Conservation (phyloP, 2,888 invertebrate species). For the Antitype chi region DNA sequence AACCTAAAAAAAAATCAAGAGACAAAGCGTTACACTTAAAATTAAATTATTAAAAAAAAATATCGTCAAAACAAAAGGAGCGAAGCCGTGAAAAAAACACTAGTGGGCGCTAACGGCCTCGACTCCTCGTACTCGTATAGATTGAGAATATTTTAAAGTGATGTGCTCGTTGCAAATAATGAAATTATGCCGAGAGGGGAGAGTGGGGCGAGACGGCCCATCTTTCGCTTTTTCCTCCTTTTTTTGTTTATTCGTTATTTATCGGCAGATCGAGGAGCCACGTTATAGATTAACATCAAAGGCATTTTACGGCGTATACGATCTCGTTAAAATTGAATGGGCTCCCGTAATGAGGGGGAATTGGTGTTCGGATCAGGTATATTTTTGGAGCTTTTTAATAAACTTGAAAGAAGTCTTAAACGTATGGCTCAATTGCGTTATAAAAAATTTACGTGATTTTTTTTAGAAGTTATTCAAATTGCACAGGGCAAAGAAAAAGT, state of each 20-base stretch:
- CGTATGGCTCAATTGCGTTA: slow-evolving; percentile 46
- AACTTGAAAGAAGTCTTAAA: slow-evolving; percentile 54
- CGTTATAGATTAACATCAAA: slow-evolving; percentile 87
- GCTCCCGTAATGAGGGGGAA: slow-evolving; percentile 73
- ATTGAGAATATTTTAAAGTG: slow-evolving; percentile 79
- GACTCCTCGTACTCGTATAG: slow-evolving; percentile 68
- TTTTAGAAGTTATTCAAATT: slow-evolving; percentile 17
- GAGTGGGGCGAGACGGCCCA: slow-evolving; percentile 63
- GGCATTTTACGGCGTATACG: slow-evolving; percentile 75
- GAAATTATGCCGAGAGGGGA: slow-evolving; percentile 78
- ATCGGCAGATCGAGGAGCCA: slow-evolving; percentile 83
- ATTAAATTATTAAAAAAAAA: slow-evolving; percentile 25
- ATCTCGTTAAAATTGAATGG: slow-evolving; percentile 83
- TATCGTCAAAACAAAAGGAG: slow-evolving; percentile 38
- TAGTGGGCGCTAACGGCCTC: slow-evolving; percentile 63
- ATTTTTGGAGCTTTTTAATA: slow-evolving; percentile 58
- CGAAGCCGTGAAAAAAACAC: slow-evolving; percentile 52
- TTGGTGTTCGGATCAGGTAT: slow-evolving; percentile 68
- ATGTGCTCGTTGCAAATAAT: slow-evolving; percentile 81
- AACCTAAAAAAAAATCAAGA: slow-evolving; percentile 1
- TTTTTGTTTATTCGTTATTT: slow-evolving; percentile 86
- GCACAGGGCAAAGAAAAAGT: neutral
- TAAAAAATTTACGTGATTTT: slow-evolving; percentile 9
- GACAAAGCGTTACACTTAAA: slow-evolving; percentile 22
- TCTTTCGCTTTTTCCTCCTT: slow-evolving; percentile 76